These are phyloP conservation scores for Catamblyrhynchus diadema DNA, from an alignment of 2,797 vertebrate genomes.

Conservation along the genomic window DNA sequence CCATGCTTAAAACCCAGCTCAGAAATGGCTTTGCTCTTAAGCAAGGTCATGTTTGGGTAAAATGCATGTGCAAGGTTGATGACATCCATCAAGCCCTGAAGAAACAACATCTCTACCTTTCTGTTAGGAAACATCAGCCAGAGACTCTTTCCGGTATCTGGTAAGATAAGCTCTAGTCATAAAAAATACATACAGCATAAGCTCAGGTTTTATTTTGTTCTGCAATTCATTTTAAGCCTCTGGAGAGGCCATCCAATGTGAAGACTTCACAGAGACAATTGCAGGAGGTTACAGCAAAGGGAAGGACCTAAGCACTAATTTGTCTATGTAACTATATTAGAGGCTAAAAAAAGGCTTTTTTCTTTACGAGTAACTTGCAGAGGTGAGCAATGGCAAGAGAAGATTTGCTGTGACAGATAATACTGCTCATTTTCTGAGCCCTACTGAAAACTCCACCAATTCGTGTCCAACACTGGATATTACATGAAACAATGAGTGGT, in stretches of 20 bases:
- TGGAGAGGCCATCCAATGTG: background rate
- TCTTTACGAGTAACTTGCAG: background rate
- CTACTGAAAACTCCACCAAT: background rate
- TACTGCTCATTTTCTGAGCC: background rate
- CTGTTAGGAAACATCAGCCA: background rate
- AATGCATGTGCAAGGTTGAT: background rate
- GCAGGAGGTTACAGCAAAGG: background rate
- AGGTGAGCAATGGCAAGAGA: background rate
- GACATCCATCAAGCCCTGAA: background rate
- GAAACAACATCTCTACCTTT: background rate
- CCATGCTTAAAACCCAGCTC: background rate
- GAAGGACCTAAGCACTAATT: background rate
- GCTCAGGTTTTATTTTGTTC: constrained; percentile 23
- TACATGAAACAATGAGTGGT: background rate
- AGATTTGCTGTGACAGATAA: background rate
- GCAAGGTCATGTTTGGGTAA: constrained; percentile 13
- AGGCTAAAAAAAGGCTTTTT: background rate
- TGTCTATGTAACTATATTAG: background rate
- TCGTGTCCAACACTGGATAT: rapidly evolving
- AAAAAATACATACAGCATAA: constrained; percentile 47
- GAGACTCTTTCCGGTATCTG: background rate
- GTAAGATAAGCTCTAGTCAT: constrained; percentile 17
- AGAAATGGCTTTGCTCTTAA: constrained; percentile 9
- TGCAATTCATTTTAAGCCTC: constrained; percentile 3
- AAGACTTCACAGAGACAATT: constrained; percentile 8